These are phyloP conservation scores for Phylloscopus trochiloides DNA, from an alignment of 2,113 vertebrate genomes.

Conservation along the genomic window DNA sequence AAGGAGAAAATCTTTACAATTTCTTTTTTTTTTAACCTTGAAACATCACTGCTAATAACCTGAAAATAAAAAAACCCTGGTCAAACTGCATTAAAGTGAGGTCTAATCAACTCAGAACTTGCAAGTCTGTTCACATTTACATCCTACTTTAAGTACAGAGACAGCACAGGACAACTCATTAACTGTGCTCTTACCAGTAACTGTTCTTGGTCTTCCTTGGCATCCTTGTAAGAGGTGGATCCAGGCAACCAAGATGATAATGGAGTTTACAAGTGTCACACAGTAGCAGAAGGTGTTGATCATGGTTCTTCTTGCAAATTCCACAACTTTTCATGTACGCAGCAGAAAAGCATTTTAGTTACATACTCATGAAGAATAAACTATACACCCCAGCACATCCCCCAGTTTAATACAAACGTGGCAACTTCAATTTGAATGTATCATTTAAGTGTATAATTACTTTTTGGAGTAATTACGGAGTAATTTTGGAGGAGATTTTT, in stretches of 20 bases:
- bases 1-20: not conserved
- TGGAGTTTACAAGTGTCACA: slow-evolving; percentile 98
- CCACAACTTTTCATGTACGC: slow-evolving; percentile 81
- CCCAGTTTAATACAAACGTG: not conserved
- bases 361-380: not conserved
- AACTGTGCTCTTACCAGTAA: slow-evolving; percentile 86
- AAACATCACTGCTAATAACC: not conserved
- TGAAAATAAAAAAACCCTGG: not conserved
- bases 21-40: not conserved
- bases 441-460: not conserved
- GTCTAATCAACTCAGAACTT: not conserved
- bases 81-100: not conserved
- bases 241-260: slow-evolving; percentile 97
- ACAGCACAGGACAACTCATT: not conserved
- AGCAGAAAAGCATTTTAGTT: slow-evolving; percentile 48
- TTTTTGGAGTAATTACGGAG: not conserved
- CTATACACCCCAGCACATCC: not conserved
- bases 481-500: not conserved
- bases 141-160: not conserved
- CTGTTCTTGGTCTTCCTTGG: slow-evolving; percentile 99
- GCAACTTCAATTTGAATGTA: not conserved
- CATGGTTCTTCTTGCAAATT: slow-evolving; percentile 98
- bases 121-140: not conserved
- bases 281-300: slow-evolving; percentile 92
- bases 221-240: slow-evolving; percentile 96